Evolutionary conservation across 1,140 invertebrate genomes (phyloP).

Genomic region (Scaptomyza montana): DNA sequence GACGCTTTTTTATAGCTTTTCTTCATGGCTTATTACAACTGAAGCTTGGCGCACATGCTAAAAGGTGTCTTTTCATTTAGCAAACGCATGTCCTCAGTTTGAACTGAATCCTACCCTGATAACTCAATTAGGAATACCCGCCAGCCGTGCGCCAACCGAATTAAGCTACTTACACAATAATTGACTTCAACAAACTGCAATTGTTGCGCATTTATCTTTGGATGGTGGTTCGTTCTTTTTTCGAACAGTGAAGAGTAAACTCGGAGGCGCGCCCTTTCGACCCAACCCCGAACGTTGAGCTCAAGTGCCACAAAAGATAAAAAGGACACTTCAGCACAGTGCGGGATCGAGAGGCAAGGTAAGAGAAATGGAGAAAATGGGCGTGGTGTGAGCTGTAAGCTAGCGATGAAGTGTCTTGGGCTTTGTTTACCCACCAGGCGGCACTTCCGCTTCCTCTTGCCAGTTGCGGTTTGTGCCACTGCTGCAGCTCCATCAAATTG

Average conservation of each 20-base stretch:
- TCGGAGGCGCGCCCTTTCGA: neutral
- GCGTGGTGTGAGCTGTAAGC: neutral
- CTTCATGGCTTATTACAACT: too few relatives aligned
- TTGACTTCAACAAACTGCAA: slow-evolving; percentile 79
- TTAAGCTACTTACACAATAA: slow-evolving; percentile 79
- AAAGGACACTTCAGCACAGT: slow-evolving; percentile 65
- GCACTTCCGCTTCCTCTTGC: slow-evolving; percentile 33
- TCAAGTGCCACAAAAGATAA: slow-evolving; percentile 68
- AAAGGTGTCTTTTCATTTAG: neutral
- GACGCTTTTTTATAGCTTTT: too few relatives aligned
- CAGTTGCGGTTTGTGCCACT: slow-evolving; percentile 37
- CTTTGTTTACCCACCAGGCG: slow-evolving; percentile 65
- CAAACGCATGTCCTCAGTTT: slow-evolving; percentile 25
- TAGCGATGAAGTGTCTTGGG: slow-evolving; percentile 60
- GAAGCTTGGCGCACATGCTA: too few relatives aligned
- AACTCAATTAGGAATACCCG: slow-evolving; percentile 43
- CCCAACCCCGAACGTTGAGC: slow-evolving; percentile 18
- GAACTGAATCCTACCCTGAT: slow-evolving; percentile 36
- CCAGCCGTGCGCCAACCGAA: slow-evolving; percentile 50
- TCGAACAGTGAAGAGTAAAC: neutral
- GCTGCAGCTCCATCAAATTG: slow-evolving; percentile 70
- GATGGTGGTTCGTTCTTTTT: slow-evolving; percentile 36
- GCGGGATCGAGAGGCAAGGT: too few relatives aligned
- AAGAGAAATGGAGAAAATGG: neutral
- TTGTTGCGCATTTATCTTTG: slow-evolving; percentile 78